Evolutionary conservation across 1,140 invertebrate genomes (phyloP).

Genomic region (Drosophila paulistorum): DNA sequence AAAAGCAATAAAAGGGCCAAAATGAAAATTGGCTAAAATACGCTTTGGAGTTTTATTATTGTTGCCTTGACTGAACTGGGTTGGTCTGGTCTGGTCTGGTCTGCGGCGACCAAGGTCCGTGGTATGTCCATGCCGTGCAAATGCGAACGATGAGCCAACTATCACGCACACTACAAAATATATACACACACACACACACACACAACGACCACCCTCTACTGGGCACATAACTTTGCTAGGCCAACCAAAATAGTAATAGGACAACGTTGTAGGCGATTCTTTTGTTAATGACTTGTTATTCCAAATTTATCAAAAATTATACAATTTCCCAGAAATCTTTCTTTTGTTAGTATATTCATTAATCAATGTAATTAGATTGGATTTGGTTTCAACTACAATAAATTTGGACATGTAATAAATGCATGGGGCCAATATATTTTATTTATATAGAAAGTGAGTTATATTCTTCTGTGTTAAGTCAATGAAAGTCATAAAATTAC

Average conservation of each 20-base stretch:
- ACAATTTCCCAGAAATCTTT: conserved; percentile 2
- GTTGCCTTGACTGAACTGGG: conserved; percentile 36
- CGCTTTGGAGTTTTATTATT: conserved; percentile 43
- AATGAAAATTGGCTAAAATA: conserved; percentile 68
- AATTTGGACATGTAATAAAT: too few species aligned
- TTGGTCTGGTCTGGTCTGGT: conserved; percentile 34
- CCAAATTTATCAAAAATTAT: neutral
- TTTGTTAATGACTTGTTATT: conserved; percentile 7
- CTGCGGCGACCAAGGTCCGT: conserved; percentile 20
- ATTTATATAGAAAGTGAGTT: too few species aligned
- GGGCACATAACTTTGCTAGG: conserved; percentile 58
- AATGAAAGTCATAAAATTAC: too few species aligned
- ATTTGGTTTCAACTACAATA: too few species aligned
- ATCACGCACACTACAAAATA: conserved; percentile 26
- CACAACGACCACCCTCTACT: conserved; percentile 23
- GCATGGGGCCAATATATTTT: too few species aligned
- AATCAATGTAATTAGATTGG: too few species aligned
- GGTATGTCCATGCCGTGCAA: conserved; percentile 50
- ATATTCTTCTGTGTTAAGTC: too few species aligned
- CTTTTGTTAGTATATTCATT: neutral
- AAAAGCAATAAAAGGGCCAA: conserved; percentile 44
- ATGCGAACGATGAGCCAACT: conserved; percentile 66
- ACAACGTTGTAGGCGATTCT: conserved; percentile 44
- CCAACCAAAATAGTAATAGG: conserved; percentile 67
- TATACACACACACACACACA: conserved; percentile 21